Percentiles rank a stretch among this genome's conserved stretches.
These are phyloP conservation scores for Hofmannophila pseudospretella DNA, from an alignment of 2,888 invertebrate species.

Conservation along the genomic window DNA sequence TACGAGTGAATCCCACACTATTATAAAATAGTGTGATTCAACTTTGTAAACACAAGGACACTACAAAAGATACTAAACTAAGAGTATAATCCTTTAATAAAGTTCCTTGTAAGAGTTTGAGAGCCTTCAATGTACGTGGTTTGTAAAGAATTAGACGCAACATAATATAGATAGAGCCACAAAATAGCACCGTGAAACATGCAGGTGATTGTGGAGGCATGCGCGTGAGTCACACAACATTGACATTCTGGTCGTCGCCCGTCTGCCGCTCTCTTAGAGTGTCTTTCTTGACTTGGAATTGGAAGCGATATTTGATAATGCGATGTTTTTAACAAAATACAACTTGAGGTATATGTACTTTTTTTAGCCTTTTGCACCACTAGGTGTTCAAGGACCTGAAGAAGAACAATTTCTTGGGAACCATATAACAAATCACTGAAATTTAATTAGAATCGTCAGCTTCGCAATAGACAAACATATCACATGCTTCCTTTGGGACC, in stretches of 20 bases:
- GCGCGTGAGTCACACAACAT: constrained; percentile 46
- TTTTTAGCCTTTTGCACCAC: too few species aligned
- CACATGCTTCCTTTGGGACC: constrained; percentile 17
- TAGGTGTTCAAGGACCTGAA: too few species aligned
- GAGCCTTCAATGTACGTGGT: constrained; percentile 18
- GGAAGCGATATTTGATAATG: too few species aligned
- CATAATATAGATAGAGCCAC: constrained; percentile 15
- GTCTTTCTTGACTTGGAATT: not conserved
- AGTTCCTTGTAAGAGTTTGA: constrained; percentile 1
- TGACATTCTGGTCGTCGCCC: constrained; percentile 38
- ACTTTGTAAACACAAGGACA: not conserved
- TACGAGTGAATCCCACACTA: too few species aligned
- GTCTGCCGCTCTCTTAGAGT: not conserved
- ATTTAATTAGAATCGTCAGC: too few species aligned
- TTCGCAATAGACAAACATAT: too few species aligned
- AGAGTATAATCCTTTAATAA: too few species aligned
- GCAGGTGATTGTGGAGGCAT: constrained; percentile 42
- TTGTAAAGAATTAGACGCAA: not conserved
- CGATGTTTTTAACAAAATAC: too few species aligned
- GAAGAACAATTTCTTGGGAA: too few species aligned
- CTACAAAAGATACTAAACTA: too few species aligned
- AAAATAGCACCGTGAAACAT: constrained; percentile 13
- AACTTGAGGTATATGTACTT: too few species aligned
- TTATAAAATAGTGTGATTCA: constrained; percentile 8
- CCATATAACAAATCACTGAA: too few species aligned